Conservation (phyloP, 2,113 vertebrate species). For the Lophotis ruficrista region DNA sequence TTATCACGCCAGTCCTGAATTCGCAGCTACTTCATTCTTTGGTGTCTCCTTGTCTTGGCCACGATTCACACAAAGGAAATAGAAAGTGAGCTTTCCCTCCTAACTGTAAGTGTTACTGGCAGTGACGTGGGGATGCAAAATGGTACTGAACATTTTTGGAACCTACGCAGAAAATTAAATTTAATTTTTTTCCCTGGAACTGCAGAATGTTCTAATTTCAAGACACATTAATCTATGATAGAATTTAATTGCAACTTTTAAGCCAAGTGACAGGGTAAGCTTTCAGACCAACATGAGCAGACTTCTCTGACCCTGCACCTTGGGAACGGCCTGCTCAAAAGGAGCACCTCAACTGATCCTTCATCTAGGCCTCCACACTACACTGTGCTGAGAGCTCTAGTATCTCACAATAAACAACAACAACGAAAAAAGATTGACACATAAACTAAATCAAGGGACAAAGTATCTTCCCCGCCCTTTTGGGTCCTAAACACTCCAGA, state of each 20-base stretch:
- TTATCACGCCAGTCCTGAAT: not conserved
- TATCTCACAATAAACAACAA: not conserved
- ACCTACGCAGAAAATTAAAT: not conserved
- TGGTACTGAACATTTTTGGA: not conserved
- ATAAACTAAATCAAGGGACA: not conserved
- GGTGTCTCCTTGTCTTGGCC: not conserved
- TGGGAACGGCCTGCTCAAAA: not conserved
- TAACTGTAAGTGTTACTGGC: not conserved
- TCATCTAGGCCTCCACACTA: not conserved
- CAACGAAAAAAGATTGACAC: not conserved
- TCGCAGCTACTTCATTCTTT: not conserved
- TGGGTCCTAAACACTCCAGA: not conserved
- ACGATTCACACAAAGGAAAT: not conserved
- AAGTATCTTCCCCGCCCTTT: not conserved
- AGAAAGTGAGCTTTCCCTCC: not conserved
- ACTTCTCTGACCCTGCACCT: not conserved
- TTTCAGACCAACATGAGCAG: not conserved
- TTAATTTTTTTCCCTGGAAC: not conserved
- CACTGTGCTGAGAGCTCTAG: not conserved
- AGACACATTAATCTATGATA: not conserved
- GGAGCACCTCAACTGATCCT: not conserved
- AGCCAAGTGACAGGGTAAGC: not conserved
- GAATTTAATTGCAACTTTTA: not conserved
- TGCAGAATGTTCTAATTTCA: not conserved
- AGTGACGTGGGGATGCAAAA: not conserved